These are phyloP conservation scores for Acanthosoma haemorrhoidale DNA, from an alignment of 2,888 invertebrate species.

Conservation along the genomic window DNA sequence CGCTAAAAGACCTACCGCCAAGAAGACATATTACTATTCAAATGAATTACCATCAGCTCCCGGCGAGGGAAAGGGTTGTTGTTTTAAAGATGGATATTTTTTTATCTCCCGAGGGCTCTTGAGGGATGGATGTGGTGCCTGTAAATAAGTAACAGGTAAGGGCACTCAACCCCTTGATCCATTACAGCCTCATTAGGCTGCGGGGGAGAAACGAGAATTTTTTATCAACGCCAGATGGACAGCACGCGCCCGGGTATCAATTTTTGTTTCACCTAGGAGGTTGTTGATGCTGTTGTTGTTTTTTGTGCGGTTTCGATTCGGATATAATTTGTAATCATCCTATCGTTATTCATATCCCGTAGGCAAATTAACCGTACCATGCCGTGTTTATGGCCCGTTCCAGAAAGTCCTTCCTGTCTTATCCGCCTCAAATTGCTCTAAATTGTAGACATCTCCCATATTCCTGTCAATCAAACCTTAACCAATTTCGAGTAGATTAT, in stretches of 20 bases:
- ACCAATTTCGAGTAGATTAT: too few species aligned
- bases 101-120: not conserved
- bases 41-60: slow-evolving; percentile 14
- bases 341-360: not conserved
- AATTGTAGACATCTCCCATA: too few species aligned
- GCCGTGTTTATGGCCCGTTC: not conserved
- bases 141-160: slow-evolving; percentile 25
- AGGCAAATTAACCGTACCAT: not conserved
- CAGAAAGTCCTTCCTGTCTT: too few species aligned
- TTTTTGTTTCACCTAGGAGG: slow-evolving; percentile 5
- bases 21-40: slow-evolving; percentile 10
- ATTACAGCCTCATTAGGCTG: not conserved
- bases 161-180: slow-evolving; percentile 20
- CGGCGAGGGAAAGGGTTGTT: slow-evolving; percentile 2
- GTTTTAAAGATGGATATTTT: slow-evolving; percentile 15
- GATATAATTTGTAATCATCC: not conserved
- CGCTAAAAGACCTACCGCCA: not conserved
- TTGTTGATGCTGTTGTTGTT: not conserved
- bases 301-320: not conserved
- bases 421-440: too few species aligned
- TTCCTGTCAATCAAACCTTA: too few species aligned
- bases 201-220: not conserved
- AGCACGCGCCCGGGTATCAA: slow-evolving; percentile 14
- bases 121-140: not conserved
- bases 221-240: slow-evolving; percentile 20